A percentile compares a stretch with the other conserved stretches of the same genome.
phyloP scores from a whole-genome alignment of 2,888 invertebrate genomes.

The Ypsolopha sequella region DNA sequence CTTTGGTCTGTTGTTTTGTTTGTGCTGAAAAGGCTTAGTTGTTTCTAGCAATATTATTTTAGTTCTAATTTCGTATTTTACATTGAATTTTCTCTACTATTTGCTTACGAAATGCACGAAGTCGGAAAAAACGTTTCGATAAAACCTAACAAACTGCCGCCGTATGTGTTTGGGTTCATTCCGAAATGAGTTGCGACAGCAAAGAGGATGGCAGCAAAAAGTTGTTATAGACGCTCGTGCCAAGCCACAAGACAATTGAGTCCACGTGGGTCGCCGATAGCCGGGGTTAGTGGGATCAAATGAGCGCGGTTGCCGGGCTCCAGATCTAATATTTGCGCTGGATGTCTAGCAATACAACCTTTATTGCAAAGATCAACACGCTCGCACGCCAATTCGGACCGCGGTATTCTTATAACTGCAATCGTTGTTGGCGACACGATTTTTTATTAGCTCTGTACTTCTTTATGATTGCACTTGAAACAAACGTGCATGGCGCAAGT shows the following conservation, averaged over 20 bases:
- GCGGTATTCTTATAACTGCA: too few relatives aligned
- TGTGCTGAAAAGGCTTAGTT: too few relatives aligned
- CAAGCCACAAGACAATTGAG: constrained; percentile 46
- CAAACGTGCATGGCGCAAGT: too few relatives aligned
- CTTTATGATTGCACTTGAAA: too few relatives aligned
- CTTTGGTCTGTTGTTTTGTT: too few relatives aligned
- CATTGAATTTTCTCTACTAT: not conserved
- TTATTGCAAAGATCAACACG: constrained; percentile 52
- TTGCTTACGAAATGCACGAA: not conserved
- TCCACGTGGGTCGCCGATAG: constrained; percentile 39
- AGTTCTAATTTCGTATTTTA: too few relatives aligned
- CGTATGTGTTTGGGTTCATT: too few relatives aligned
- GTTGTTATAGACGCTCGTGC: constrained; percentile 15
- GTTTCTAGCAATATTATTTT: too few relatives aligned
- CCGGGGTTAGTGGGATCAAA: constrained; percentile 35
- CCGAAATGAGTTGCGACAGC: too few relatives aligned
- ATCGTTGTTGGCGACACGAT: constrained; percentile 22
- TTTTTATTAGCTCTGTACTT: not conserved
- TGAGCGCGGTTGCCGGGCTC: constrained; percentile 44
- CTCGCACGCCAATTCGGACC: constrained; percentile 23
- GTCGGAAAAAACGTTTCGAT: not conserved
- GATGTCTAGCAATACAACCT: constrained; percentile 38
- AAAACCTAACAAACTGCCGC: too few relatives aligned
- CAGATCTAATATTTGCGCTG: constrained; percentile 56
- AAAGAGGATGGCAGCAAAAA: constrained; percentile 10